Conservation (phyloP, 2,113 vertebrate genomes). For the Lipotes vexillifer region DNA sequence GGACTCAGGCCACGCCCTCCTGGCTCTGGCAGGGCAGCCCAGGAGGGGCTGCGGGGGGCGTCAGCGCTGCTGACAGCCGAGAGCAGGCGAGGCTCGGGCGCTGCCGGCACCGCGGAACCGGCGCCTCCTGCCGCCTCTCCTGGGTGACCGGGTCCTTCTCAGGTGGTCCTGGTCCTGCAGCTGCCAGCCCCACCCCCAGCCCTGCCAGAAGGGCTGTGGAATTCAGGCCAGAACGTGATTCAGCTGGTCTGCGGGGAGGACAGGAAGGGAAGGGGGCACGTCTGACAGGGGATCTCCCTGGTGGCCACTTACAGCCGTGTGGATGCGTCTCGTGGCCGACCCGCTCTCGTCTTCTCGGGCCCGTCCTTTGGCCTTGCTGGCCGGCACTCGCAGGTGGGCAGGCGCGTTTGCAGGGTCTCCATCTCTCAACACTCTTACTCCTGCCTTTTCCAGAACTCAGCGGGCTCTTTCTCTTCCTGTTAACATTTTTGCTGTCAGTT, state of each 20-base stretch:
- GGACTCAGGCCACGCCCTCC: not conserved
- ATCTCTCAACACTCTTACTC: not conserved
- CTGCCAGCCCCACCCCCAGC: not conserved
- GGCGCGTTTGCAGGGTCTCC: not conserved
- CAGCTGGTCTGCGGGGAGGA: not conserved
- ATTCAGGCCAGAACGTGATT: not conserved
- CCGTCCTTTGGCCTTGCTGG: not conserved
- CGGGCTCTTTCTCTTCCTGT: not conserved
- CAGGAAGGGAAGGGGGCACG: accelerated
- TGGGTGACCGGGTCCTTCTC: accelerated
- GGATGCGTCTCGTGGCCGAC: accelerated
- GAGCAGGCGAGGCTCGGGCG: accelerated
- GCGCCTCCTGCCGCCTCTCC: not conserved
- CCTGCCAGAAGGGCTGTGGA: not conserved
- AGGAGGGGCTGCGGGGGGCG: not conserved
- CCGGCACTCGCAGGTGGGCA: not conserved
- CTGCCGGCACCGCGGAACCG: accelerated
- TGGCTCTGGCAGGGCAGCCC: not conserved
- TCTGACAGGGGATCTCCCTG: not conserved
- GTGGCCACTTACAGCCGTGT: accelerated
- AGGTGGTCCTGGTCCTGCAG: not conserved
- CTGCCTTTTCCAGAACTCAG: not conserved
- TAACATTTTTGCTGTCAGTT: not conserved
- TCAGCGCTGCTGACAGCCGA: not conserved
- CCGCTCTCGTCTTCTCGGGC: not conserved